phyloP scores from a whole-genome alignment of 2,113 vertebrate species.

The Pluvianellus socialis region DNA sequence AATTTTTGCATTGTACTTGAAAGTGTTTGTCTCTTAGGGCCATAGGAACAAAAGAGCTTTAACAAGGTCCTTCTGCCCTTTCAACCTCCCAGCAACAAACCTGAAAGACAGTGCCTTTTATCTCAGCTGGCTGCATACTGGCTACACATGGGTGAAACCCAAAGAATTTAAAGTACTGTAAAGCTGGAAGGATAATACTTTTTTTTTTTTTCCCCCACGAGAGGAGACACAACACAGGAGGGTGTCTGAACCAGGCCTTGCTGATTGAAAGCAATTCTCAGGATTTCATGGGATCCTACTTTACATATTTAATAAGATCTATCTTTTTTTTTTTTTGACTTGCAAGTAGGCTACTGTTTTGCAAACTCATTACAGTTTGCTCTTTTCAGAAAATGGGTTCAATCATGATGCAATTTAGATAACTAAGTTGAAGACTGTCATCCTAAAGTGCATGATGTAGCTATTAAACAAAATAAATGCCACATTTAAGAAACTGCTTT shows the following conservation, averaged over 20 bases:
- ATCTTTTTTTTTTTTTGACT: neutral
- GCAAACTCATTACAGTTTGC: neutral
- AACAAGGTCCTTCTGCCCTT: neutral
- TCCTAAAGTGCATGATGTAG: neutral
- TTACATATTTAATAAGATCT: neutral
- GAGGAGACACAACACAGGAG: neutral
- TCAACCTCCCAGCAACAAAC: neutral
- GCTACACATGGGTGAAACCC: neutral
- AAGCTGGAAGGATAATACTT: neutral
- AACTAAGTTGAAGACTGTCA: constrained; percentile 22
- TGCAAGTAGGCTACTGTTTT: neutral
- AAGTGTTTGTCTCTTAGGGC: neutral
- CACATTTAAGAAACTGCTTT: constrained; percentile 24
- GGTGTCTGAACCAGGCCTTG: neutral
- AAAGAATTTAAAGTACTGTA: neutral
- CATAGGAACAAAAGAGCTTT: neutral
- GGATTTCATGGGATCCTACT: neutral
- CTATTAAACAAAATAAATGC: constrained; percentile 44
- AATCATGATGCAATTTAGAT: constrained; percentile 48
- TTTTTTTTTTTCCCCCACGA: neutral
- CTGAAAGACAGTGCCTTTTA: neutral
- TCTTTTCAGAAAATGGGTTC: constrained; percentile 23
- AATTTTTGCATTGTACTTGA: neutral
- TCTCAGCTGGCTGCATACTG: neutral
- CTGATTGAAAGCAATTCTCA: neutral